Percentiles rank a stretch among this genome's conserved stretches.
phyloP scores from a whole-genome alignment of 2,888 invertebrate genomes.

The Agrilus mali region DNA sequence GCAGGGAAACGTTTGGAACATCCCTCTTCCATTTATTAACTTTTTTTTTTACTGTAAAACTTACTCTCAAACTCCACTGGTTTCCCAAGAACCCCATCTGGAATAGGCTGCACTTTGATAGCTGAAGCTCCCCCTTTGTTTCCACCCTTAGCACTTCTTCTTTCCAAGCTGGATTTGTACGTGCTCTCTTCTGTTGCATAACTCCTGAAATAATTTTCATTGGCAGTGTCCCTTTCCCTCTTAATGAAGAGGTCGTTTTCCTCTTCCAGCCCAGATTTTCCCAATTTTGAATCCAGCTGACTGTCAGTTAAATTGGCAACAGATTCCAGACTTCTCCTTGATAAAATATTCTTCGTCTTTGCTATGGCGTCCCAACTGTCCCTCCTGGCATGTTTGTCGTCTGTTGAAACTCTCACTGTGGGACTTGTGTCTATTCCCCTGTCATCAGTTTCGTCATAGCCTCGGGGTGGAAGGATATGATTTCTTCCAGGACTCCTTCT shows the following conservation, averaged over 20 bases:
- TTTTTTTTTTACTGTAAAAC: conserved; percentile 18
- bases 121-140: conserved; percentile 71
- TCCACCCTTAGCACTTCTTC: conserved; percentile 17
- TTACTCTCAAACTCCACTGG: conserved; percentile 94
- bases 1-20: neutral
- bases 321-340: conserved; percentile 56
- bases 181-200: conserved; percentile 25
- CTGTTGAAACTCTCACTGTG: conserved; percentile 46
- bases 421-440: conserved; percentile 41
- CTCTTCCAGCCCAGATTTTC: conserved; percentile 25
- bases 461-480: conserved; percentile 1
- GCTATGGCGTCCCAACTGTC: conserved; percentile 77
- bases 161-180: conserved; percentile 12
- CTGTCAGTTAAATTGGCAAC: conserved; percentile 54
- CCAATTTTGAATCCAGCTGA: conserved; percentile 36
- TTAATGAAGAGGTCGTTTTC: conserved; percentile 24
- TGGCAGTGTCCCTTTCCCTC: conserved; percentile 20
- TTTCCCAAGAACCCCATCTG: conserved; percentile 77
- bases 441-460: conserved; percentile 14
- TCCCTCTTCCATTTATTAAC: neutral
- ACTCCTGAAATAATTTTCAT: conserved; percentile 20
- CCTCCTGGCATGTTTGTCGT: conserved; percentile 41
- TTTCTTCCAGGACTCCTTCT: no score
- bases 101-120: conserved; percentile 75
- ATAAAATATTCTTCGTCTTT: conserved; percentile 64